These are phyloP conservation scores for Neogale vison DNA, from an alignment of 2,113 vertebrate species.

Conservation along the genomic window DNA sequence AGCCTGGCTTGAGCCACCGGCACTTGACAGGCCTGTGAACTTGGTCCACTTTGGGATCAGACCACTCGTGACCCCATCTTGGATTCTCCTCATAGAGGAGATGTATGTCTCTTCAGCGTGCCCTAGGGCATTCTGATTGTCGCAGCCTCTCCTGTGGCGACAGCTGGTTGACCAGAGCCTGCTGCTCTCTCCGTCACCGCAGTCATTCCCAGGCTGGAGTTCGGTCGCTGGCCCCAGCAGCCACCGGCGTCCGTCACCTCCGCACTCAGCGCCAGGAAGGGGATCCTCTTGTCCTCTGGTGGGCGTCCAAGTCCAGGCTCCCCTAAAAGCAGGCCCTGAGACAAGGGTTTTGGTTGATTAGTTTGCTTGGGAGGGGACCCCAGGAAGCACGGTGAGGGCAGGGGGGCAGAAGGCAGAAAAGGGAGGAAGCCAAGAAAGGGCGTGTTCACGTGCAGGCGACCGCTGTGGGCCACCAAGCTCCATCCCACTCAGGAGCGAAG, in stretches of 20 bases:
- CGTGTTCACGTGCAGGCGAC: neutral
- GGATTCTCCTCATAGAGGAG: neutral
- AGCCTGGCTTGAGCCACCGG: neutral
- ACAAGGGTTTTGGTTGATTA: neutral
- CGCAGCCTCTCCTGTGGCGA: neutral
- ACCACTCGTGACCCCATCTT: neutral
- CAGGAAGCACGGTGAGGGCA: too few species aligned
- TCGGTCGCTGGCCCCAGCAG: neutral
- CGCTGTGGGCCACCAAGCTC: neutral
- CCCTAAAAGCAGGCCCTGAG: neutral
- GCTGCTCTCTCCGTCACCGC: neutral
- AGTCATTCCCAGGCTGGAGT: too few species aligned
- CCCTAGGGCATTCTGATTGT: neutral
- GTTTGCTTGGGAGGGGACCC: neutral
- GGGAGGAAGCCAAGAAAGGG: neutral
- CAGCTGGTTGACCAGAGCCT: neutral
- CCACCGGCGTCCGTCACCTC: neutral
- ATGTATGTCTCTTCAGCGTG: neutral
- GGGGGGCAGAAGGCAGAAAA: neutral
- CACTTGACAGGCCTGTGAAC: neutral
- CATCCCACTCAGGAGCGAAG: neutral
- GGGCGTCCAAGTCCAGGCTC: neutral
- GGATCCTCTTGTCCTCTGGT: neutral
- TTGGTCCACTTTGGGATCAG: neutral
- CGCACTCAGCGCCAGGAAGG: neutral